Conservation (phyloP, 2,113 vertebrate genomes). For the Scopus umbretta region DNA sequence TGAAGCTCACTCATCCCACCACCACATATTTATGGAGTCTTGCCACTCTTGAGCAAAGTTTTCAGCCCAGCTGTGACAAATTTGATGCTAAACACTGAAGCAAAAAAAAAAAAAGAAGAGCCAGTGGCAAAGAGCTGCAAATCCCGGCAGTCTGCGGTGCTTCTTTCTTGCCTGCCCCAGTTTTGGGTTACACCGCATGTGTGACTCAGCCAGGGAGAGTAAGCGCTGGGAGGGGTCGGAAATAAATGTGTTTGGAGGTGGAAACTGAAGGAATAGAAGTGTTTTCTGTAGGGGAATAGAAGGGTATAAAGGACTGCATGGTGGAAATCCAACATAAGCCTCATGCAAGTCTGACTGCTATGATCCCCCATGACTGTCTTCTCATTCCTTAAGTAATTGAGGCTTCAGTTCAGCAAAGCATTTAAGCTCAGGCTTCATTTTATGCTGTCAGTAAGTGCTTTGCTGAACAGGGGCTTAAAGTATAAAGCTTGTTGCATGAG, state of each 20-base stretch:
- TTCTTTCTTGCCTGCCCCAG: not conserved
- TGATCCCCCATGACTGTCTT: not conserved
- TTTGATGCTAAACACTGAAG: not conserved
- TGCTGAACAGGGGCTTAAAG: not conserved
- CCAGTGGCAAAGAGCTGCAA: fast-evolving
- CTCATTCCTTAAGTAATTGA: not conserved
- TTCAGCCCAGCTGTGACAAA: not conserved
- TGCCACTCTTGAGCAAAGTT: not conserved
- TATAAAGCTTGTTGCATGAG: not conserved
- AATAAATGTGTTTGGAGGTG: not conserved
- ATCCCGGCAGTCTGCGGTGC: not conserved
- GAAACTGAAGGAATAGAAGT: not conserved
- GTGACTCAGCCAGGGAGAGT: not conserved
- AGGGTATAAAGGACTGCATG: not conserved
- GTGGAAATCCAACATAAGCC: slow-evolving; percentile 5
- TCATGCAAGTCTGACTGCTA: not conserved
- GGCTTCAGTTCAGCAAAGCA: not conserved
- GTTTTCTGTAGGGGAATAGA: not conserved
- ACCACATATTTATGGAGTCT: not conserved
- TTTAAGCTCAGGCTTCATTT: slow-evolving; percentile 24
- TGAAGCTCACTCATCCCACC: not conserved
- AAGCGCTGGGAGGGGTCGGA: fast-evolving
- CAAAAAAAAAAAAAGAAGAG: not conserved
- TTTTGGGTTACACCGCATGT: not conserved
- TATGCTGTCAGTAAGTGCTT: not conserved